phyloP scores from a whole-genome alignment of 2,113 vertebrate species.

The Riparia riparia region DNA sequence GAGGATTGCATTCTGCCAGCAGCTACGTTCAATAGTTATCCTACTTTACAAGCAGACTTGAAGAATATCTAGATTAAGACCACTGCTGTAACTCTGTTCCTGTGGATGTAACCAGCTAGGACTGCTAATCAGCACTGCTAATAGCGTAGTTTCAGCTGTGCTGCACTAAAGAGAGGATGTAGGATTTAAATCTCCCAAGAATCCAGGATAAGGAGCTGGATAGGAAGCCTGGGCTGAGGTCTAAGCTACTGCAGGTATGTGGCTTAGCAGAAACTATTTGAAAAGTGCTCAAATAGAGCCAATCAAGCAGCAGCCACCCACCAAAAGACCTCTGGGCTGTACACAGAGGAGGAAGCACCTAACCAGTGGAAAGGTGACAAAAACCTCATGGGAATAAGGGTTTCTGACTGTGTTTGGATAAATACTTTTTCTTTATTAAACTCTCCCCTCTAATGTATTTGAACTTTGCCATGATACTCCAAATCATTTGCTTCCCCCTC shows the following conservation, averaged over 20 bases:
- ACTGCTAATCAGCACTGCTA: background rate
- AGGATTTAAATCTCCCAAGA: conserved; percentile 1
- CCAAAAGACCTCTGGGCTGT: background rate
- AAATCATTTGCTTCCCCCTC: background rate
- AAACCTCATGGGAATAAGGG: background rate
- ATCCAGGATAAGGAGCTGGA: conserved; percentile 24
- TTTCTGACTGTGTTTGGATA: background rate
- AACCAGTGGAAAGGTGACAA: background rate
- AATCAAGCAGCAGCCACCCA: background rate
- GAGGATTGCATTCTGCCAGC: background rate
- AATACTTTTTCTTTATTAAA: background rate
- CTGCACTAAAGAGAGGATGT: background rate
- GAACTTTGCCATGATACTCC: background rate
- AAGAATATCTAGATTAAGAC: background rate
- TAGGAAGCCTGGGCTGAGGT: background rate
- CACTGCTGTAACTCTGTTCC: background rate
- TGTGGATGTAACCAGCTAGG: background rate
- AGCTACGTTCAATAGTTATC: rapidly evolving
- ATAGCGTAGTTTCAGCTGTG: background rate
- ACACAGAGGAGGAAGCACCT: background rate
- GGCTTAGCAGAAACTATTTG: conserved; percentile 1
- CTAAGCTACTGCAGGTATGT: background rate
- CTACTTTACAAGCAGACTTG: background rate
- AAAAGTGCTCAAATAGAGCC: background rate
- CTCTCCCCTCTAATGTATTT: background rate